Evolutionary conservation across 2,113 vertebrate species (phyloP).

Genomic region (Symphodus melops): DNA sequence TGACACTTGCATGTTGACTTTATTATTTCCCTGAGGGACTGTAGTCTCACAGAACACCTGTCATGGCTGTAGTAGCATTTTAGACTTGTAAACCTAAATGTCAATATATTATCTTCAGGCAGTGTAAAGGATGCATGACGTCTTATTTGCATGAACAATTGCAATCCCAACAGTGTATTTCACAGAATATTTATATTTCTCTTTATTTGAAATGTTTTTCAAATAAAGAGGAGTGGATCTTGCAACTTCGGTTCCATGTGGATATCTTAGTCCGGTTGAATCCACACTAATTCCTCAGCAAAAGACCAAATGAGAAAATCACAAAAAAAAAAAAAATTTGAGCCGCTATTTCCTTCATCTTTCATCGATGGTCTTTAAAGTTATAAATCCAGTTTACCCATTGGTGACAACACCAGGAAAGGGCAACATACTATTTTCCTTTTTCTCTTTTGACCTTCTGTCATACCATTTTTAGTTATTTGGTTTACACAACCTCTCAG

Average conservation of each 20-base stretch:
- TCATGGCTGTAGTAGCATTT: not conserved
- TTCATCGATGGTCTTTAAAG: slow-evolving; percentile 1
- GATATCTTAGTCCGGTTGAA: not conserved
- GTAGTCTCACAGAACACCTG: not conserved
- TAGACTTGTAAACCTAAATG: slow-evolving; percentile 8
- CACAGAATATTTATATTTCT: too few species aligned
- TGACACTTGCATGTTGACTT: not conserved
- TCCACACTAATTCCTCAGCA: not conserved
- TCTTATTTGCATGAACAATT: not conserved
- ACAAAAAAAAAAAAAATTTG: not conserved
- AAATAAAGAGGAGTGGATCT: not conserved
- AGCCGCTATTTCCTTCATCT: slow-evolving; percentile 9
- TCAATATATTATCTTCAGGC: slow-evolving; percentile 13
- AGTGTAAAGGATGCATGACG: not conserved
- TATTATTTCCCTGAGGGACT: not conserved
- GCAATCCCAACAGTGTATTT: not conserved
- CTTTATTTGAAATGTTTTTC: too few species aligned
- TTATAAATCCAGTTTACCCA: not conserved
- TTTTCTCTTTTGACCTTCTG: slow-evolving; percentile 40
- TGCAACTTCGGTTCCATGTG: not conserved
- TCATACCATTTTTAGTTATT: slow-evolving; percentile 46
- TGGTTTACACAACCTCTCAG: slow-evolving; percentile 48
- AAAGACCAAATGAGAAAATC: not conserved
- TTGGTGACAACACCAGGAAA: slow-evolving; percentile 20
- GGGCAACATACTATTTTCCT: slow-evolving; percentile 3